Percentiles rank a stretch among this genome's conserved stretches.
Conservation (phyloP, 2,888 invertebrate genomes). For the Idaea dimidiata region DNA sequence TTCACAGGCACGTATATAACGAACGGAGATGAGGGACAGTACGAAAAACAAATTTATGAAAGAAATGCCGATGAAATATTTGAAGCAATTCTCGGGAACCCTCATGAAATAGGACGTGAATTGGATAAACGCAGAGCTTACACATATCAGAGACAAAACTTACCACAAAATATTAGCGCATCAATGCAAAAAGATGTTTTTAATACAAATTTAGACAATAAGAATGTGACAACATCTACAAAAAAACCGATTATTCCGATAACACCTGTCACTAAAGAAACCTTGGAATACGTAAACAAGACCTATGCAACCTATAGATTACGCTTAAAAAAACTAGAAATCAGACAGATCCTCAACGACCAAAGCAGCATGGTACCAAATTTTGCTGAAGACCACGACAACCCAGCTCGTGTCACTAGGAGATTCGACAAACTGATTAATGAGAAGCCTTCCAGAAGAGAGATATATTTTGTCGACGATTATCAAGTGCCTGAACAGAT, state of each 20-base stretch:
- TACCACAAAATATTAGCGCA: neutral
- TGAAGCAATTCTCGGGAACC: conserved; percentile 18
- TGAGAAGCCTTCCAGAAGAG: neutral
- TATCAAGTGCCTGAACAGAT: neutral
- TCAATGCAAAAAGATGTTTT: neutral
- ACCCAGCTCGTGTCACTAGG: conserved; percentile 30
- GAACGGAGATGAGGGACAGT: neutral
- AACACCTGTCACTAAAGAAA: neutral
- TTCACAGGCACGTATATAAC: neutral
- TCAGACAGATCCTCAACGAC: conserved; percentile 17
- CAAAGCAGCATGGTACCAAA: conserved; percentile 24
- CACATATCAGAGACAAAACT: neutral
- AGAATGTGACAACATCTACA: neutral
- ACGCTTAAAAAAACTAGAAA: neutral
- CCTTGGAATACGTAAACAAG: neutral
- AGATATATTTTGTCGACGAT: conserved; percentile 7
- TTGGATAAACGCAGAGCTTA: conserved; percentile 2
- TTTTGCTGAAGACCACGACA: conserved; percentile 28
- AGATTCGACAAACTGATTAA: conserved; percentile 8
- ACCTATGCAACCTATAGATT: neutral
- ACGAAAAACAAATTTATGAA: neutral
- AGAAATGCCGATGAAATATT: conserved; percentile 19
- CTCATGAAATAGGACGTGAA: conserved; percentile 5
- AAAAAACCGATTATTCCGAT: neutral
- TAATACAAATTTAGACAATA: neutral